Evolutionary conservation across 2,888 invertebrate species (phyloP), one percentile per base, ranked within the genome.

Genomic region (Tethea ocularis): DNA sequence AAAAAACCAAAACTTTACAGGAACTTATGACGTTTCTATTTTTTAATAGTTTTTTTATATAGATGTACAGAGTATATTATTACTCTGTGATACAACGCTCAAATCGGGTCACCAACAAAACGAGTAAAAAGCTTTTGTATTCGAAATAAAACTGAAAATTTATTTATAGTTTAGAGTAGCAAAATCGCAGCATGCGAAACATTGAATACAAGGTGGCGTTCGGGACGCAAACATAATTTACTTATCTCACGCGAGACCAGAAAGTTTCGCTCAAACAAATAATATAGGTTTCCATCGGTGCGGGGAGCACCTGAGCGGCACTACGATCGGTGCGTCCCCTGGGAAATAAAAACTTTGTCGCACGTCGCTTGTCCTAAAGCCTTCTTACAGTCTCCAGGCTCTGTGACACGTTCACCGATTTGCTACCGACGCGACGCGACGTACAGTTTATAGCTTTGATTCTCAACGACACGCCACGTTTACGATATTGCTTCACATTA

Each of bases 301-400:
- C 80, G 84, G 84, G 86, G 83, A 87, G 85, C 91, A 91, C 91
- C 91, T 91, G 91, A 85, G 91, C 88, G 89, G 88, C 86, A 80
- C 84, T 86, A 83, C 91, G 92, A 92, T 91, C 91, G 91, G 91
- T 91, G 88, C 83, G 85, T 85, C 93, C 89, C 92, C 58, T 64
- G 93, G 92, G 92, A 93, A 93, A 92, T 92, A 92, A 92, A 92
- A 93, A 92, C 88, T 93, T 93, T 92, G 90, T 90, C 88, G 90
- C 91, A 88, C 90, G 90, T 89, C 91, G 89, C 90, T 86, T 87
- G 88, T 88, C 89, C 90, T 89, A 89, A 89, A 89, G 87, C 91
- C 90, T 87, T 87, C 89, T 86, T 86, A 87, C 89, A 85, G 83
- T 87, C 87, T 84, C 80, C 73, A 71, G 69, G 77, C 77, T 78